Base-by-base conservation (phyloP, 2,113 vertebrate genomes). In the Progne subis region DNA sequence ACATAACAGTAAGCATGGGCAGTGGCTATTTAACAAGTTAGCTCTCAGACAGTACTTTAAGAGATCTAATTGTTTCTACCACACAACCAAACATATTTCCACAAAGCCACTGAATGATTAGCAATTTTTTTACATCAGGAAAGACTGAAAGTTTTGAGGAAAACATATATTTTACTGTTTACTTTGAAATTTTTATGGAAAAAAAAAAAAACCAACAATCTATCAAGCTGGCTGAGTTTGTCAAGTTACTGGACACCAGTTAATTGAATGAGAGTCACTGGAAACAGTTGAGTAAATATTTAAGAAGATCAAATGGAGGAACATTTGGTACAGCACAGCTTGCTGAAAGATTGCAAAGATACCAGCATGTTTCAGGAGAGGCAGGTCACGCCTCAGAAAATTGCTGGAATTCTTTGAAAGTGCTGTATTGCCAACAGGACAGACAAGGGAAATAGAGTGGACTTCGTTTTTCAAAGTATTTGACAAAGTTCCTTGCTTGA, bases 241-340 rank as follows among this genome's bases (percentile, higher is more conserved):
- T 91, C 71, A 81, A 81, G 95, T 91, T 92, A 88, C 78, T 90
- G 84, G 86, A 92, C 78, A 95, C 84, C 94, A 92, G 92, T 94
- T 96, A 95, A 71, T 74, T 96, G 94, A 94, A 83, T 68, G 59
- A 82, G 44, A 96, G 87, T 80, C 87, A 95, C 94, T 88, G 82
- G 94, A 96, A 96, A 96, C 47, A 96, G 78, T 95, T 97, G 84
- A 95, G 86, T 91, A 95, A 95, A 97, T 95, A 93, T 94, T 93
- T 88, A 96, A 95, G 91, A 95, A 96, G 78, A 96, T 92, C 94
- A 82, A 92, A 86, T 82, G 67, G 85, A 92, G 86, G 68, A 95
- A 94, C 82, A 94, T 90, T 94, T 86, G 80, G 78, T 84, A 83
- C 53, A 92, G 57, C 86, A 90, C 80, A 96, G 68, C 90, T 93